Base-by-base conservation (phyloP, 1,140 invertebrate species). In the Geopemphigus sp. region DNA sequence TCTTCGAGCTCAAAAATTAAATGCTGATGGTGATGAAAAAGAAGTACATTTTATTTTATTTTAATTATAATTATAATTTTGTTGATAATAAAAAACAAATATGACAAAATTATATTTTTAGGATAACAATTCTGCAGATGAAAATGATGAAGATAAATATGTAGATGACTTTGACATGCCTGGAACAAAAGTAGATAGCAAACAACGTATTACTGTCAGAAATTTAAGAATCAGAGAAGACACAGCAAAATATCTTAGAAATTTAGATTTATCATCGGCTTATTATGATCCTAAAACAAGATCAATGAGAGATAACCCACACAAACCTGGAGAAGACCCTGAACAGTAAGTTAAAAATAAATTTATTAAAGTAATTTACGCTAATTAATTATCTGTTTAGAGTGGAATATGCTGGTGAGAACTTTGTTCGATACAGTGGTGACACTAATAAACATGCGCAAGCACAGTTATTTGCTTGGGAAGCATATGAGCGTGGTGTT, bases 201-300 rank as follows among this genome's bases (percentile, higher is more conserved):
- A 99, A 86, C 97, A 99, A 85, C 90, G 98, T 83, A 99, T 99
- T 84, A 99, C 95, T 39, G 97, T 99, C 0, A 87, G 98, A 84
- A 99, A 99, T 89, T 87, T 99, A 81, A 90, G 98, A 84, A 99
- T 99, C 82, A 88, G 98, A 83, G 98, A 99, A 88, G 98, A 99
- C 85, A 99, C 96, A 0, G 98, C 98, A 0, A 99, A 99, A 87
- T 99, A 99, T 88, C 87, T 99, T 63, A 88, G 97, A 63, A 99
- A 99, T 87, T 88, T 99, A 81, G 96, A 99, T 87, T 92, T 94
- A 0, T 97, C 97, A 85, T 98, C 97, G 0, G 97, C 98, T 0
- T 98, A 98, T 86, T 99, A 99, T 87, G 98, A 99, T 88, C 97
- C 97, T 0, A 99, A 99, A 87, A 98, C 97, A 0, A 88, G 98